Evolutionary conservation across 2,797 vertebrate genomes (phyloP).

Genomic region (Cheirogaleus major): DNA sequence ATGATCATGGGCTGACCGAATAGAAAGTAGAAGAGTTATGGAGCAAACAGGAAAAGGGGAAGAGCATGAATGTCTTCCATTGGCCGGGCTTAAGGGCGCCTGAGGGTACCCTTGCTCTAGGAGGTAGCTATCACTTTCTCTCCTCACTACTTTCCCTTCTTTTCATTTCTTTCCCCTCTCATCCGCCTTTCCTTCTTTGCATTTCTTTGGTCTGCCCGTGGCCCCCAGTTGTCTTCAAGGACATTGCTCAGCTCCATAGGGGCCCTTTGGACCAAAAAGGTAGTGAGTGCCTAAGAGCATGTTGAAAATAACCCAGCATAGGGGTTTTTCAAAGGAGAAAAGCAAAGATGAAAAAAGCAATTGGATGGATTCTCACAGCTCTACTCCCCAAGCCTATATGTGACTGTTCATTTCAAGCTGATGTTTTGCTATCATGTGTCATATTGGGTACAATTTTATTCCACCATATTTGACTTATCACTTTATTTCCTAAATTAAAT

Average conservation of each 20-base stretch:
- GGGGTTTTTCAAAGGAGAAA: background rate
- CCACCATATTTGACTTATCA: background rate
- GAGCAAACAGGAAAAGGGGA: background rate
- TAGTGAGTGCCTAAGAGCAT: background rate
- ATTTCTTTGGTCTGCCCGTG: background rate
- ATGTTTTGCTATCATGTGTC: background rate
- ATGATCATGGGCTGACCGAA: background rate
- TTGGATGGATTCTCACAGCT: background rate
- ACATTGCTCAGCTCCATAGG: background rate
- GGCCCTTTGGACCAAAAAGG: background rate
- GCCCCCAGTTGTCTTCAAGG: background rate
- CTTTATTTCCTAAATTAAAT: constrained; percentile 53
- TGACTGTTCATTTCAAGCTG: background rate
- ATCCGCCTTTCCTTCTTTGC: background rate
- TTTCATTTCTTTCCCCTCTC: background rate
- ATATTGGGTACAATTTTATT: background rate
- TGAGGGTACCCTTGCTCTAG: background rate
- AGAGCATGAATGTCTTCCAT: background rate
- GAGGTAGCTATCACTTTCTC: background rate
- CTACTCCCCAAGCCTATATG: background rate
- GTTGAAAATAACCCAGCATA: background rate
- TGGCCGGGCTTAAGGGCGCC: background rate
- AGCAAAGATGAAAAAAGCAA: background rate
- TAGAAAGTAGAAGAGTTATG: background rate
- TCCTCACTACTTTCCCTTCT: background rate